Base-by-base conservation (phyloP, 2,113 vertebrate species). In the Thunnus thynnus region DNA sequence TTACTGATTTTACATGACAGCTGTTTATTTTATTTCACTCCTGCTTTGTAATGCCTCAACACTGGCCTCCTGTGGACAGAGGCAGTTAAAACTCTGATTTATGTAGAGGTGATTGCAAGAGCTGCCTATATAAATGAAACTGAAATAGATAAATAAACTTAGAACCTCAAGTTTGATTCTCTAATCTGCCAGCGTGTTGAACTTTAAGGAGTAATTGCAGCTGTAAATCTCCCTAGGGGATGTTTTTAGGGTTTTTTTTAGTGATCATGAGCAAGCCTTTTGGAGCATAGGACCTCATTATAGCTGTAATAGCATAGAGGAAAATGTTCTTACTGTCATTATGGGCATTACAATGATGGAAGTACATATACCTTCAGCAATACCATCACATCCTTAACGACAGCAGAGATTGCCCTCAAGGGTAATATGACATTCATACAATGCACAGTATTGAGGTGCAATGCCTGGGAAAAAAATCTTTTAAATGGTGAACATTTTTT, bases 371-470 rank as follows among this genome's bases (percentile, higher is more conserved):
- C 20, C 54, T 58, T 68, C 14, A 64, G 57, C 46, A 50, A 36
- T 83, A 32, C n/a, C 30, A 66, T 44, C 16, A 14, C 16, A 74
- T 80, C 44, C 27, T 65, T 30, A 68, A 76, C 14, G 20, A 65
- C 46, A 55, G 69, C 32, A 10, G 11, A 63, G 22, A 82, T 71
- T 56, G 48, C 64, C 44, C 75, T 79, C 72, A 22, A 22, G 80
- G 68, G 85, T 86, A 72, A 82, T 87, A 63, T 66, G 72, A 74
- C 52, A 78, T 84, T 81, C 72, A 87, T 80, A 56, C 60, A 30
- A 20, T n/a, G 25, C 22, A 3, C 22, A 61, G 44, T 27, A 13
- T 27, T 57, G 54, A 56, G 74, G 36, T n/a, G 62, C 60, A 13
- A 20, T 16, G 52, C n/a, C 51, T 51, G 20, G 9, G 6, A 9